Base-by-base conservation (phyloP, 2,888 invertebrate species). In the Eupithecia exiguata region DNA sequence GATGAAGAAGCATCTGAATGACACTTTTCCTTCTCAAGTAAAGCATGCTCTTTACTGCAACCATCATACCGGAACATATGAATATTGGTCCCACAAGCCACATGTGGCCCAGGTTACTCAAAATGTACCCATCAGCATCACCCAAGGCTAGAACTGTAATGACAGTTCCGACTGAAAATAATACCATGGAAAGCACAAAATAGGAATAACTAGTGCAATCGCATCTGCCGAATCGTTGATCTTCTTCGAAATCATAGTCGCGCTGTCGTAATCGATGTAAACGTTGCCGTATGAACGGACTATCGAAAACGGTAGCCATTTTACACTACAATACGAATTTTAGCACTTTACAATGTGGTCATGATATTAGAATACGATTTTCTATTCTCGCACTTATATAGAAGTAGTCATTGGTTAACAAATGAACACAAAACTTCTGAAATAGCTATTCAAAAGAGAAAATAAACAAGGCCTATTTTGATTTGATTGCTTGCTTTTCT, bases 51-150 rank as follows among this genome's bases (percentile, higher is more conserved):
- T 96, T 96, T n/a, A 96, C 95, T 65, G 96, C 96, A 71, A 96
- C 95, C 96, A 96, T 96, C 89, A 96, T 95, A 79, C 96, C 96
- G 78, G 96, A 96, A 89, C 96, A 96, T 86, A 96, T 96, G 86
- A 96, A 96, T 85, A 96, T 95, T 70, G 96, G 96, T 75, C 96
- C 96, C 75, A 96, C 95, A 21, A 96, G 93, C 96, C 96, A 96
- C 96, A 96, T 96, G 92, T 96, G 96, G 77, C 96, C 96, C 81
- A 96, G 90, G 89, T 95, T 95, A 80, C 90, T 95, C 80, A 95
- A 94, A 82, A 96, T 94, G 81, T 95, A 95, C 70, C 95, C 95
- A 88, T 96, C 95, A 72, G 95, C 93, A 84, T 95, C 95, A 77
- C 96, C 96, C 80, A 96, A 90, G 67, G 96, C 96, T 74, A 96